Base-by-base conservation (phyloP, 2,888 invertebrate genomes). In the Scelioninae gen. 2 region DNA sequence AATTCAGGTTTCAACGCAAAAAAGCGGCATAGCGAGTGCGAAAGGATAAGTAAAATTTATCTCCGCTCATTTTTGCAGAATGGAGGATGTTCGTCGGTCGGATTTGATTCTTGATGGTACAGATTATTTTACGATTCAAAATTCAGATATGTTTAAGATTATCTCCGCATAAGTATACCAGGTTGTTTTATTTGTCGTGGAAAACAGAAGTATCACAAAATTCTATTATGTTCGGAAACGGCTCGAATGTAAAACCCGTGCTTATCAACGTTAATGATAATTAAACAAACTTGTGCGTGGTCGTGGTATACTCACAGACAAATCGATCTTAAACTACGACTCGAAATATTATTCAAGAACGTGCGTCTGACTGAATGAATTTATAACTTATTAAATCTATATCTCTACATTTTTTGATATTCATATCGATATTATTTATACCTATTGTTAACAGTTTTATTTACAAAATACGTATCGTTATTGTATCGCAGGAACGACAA, bases 1-100 rank as follows among this genome's bases (percentile, higher is more conserved):
- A n/a, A n/a, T n/a, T n/a, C n/a, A n/a, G n/a, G n/a, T n/a, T n/a
- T n/a, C n/a, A n/a, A n/a, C n/a, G n/a, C n/a, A n/a, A n/a, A n/a
- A n/a, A n/a, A n/a, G n/a, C n/a, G n/a, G n/a, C n/a, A n/a, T n/a
- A n/a, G 80, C 82, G 81, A 78, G 81, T 83, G 81, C 77, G 81
- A 83, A 84, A 85, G 83, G 85, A 85, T 85, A 85, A 85, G 85
- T 85, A 85, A 84, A 84, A 83, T 84, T 83, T 83, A 85, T 82
- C 84, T 84, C 84, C 81, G 80, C 79, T 83, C 79, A 78, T 81
- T n/a, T n/a, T 79, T 76, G 79, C 76, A 77, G 79, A 80, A 75
- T 76, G 79, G 76, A 81, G 79, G 75, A 80, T 78, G 73, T 74
- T 45, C 57, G 72, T 77, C 76, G 69, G 75, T 79, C 78, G 68